Evolutionary conservation across 2,113 vertebrate genomes (phyloP).

Genomic region (Smithornis capensis): DNA sequence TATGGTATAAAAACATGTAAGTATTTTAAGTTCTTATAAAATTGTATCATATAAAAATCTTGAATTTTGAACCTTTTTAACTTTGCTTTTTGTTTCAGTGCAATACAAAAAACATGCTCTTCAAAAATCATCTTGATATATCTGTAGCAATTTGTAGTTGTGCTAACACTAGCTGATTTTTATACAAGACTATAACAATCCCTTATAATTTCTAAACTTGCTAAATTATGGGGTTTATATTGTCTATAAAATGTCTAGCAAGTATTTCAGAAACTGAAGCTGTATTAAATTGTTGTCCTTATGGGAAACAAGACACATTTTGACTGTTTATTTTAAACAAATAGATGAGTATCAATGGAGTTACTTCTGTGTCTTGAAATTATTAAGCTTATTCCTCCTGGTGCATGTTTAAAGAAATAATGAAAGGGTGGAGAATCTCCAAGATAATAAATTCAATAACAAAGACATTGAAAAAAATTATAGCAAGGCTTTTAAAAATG

Average conservation of each 20-base stretch:
- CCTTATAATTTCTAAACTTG: not conserved
- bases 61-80: not conserved
- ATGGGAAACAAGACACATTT: not conserved
- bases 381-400: not conserved
- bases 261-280: not conserved
- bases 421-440: not conserved
- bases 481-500: not conserved
- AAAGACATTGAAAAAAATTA: not conserved
- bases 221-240: not conserved
- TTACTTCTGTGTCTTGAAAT: not conserved
- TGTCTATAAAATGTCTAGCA: not conserved
- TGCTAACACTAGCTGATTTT: not conserved
- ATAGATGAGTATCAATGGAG: not conserved
- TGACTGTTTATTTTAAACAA: not conserved
- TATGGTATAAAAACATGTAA: constrained; percentile 80
- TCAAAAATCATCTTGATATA: not conserved
- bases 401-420: not conserved
- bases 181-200: not conserved
- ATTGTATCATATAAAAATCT: not conserved
- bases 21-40: constrained; percentile 32
- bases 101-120: not conserved
- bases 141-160: not conserved
- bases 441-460: not conserved
- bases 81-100: not conserved
- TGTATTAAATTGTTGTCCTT: not conserved